Conservation (phyloP, 2,888 invertebrate species). For the Galerucella calmariensis region DNA sequence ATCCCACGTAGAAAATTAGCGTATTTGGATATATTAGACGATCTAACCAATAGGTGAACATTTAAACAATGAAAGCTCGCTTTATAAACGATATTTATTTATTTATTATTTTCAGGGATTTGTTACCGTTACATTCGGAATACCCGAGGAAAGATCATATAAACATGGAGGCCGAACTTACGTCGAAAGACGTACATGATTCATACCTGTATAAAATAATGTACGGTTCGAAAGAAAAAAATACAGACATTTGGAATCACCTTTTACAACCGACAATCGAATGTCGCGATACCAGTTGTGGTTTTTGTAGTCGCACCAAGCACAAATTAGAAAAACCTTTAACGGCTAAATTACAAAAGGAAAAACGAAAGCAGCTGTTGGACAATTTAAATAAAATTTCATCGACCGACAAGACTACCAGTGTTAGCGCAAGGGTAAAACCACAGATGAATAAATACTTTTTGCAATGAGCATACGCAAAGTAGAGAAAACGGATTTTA, state of each 20-base stretch:
- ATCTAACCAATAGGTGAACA: conserved; percentile 48
- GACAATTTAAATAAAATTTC: background rate
- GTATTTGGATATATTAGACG: conserved; percentile 55
- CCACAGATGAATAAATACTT: no score
- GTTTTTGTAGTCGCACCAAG: conserved; percentile 15
- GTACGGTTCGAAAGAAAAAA: conserved; percentile 43
- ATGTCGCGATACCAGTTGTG: conserved; percentile 33
- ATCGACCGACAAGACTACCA: background rate
- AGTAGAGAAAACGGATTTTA: no score
- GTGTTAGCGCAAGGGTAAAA: background rate
- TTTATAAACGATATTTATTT: background rate
- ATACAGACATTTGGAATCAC: conserved; percentile 47
- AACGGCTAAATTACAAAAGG: background rate
- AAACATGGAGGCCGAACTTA: conserved; percentile 13
- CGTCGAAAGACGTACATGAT: conserved; percentile 39
- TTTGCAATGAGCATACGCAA: no score
- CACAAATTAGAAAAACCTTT: background rate
- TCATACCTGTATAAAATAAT: conserved; percentile 51
- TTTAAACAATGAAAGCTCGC: background rate
- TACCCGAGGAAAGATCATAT: conserved; percentile 52
- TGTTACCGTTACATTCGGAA: conserved; percentile 54
- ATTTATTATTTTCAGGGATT: conserved; percentile 45
- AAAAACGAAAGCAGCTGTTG: background rate
- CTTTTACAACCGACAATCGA: conserved; percentile 46
- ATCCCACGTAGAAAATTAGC: conserved; percentile 39